Base-by-base conservation (phyloP, 2,888 invertebrate species). In the Prosapia bicincta region DNA sequence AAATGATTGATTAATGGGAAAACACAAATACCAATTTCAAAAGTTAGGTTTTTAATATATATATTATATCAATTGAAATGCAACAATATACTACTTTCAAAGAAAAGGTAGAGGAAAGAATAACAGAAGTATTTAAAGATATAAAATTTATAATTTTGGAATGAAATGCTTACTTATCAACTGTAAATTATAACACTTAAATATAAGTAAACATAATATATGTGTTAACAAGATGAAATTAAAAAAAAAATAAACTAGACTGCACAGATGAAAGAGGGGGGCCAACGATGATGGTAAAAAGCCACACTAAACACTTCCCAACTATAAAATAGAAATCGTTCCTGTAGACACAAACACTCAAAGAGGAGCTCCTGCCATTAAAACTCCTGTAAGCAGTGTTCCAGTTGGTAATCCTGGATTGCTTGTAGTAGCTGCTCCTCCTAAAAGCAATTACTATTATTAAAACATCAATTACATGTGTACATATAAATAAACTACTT, bases 231-330 rank as follows among this genome's bases (percentile, higher is more conserved):
- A 54, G 20, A 20, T 5, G 54, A 9, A 20, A 20, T 2, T 2
- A 54, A 54, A 54, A 20, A 54, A 54, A 54, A 54, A 20, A n/a
- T 30, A 30, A 54, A 54, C 9, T 38, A 20, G 54, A 54, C 20
- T 54, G 54, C 54, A 20, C 3, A 54, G 54, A 54, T 54, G 54
- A 54, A 54, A 54, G 54, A 73, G 26, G 67, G n/a, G n/a, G 26
- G 26, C 67, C n/a, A 30, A 72, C 67, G 67, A 69, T 68, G 25
- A 68, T 68, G 43, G 43, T 68, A 69, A n/a, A 43, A 73, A 73
- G 73, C 72, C 69, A 43, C 69, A 73, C 70, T 69, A 24, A 70
- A 76, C 76, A 76, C 76, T 76, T 26, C 73, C 76, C 76, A 73
- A 66, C 73, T 73, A 73, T 32, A 76, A 76, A n/a, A n/a, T n/a